Evolutionary conservation across 2,797 vertebrate genomes (phyloP), one percentile per base, ranked within the genome.

Genomic region (Bradypodion ventrale): DNA sequence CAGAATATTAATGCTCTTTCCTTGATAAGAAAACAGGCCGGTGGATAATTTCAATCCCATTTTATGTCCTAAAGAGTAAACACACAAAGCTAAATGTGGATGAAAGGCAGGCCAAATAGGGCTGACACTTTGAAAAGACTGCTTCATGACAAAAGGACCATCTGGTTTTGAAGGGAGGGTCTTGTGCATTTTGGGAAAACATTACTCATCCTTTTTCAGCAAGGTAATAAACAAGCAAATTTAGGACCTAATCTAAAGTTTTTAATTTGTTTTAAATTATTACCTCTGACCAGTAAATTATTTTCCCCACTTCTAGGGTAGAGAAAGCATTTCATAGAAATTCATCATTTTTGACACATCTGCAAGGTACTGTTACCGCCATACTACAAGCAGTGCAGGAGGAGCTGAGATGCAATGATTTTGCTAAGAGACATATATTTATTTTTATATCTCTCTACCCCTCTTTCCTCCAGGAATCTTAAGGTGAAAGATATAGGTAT

Each of bases 1-100:
- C 87, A 73, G 84, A 93, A 88, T 92, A 90, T 89, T 92, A 88
- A 90, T 89, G 85, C 4, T 88, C 46, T 86, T 93, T 91, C 87
- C 90, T 89, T 89, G 90, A 85, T 93, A 78, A 78, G 78, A 75
- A 90, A 91, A 90, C 84, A 83, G 75, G 80, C 79, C 87, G 19
- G 52, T 56, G 52, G 52, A 70, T 68, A 59, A 90, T 89, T 72
- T 87, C 80, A 89, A 59, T 0, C 62, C 83, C 0, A 0, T 88
- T 80, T 91, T 83, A 63, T 88, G 70, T 90, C 79, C 83, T 40
- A 75, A 91, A 84, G 66, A 65, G 87, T 88, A 88, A 83, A 89
- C 87, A 88, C 0, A 4, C 65, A 86, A 66, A 87, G 81, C 75
- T 86, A 44, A 85, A 82, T 59, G 42, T 80, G 92, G 90, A 89